Base-by-base conservation (phyloP, 37 sponge, comb jelly and placozoan species). In the Axinella damicornis region DNA sequence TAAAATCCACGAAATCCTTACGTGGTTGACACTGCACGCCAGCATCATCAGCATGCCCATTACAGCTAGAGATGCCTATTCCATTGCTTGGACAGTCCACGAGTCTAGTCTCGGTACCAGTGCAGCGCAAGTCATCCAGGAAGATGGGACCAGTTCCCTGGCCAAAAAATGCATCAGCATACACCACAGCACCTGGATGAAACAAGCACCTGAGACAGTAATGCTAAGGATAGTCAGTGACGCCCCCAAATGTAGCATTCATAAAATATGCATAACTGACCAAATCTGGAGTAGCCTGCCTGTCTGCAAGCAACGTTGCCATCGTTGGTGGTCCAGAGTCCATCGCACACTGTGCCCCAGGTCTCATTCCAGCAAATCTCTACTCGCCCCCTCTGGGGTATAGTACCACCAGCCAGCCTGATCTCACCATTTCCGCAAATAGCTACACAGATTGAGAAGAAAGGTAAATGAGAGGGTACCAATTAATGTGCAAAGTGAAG, bases 261-360 rank as follows among this genome's bases (percentile, higher is more conserved):
- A n/a, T n/a, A n/a, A n/a, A n/a, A n/a, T n/a, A n/a, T n/a, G n/a
- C n/a, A n/a, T n/a, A n/a, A n/a, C n/a, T n/a, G n/a, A 46, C 46
- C 46, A 46, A 46, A 46, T 46, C 37, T 20, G n/a, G 85, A 84
- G 85, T 56, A 84, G 33, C 85, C 85, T 5, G 76, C 69, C 35
- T 84, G 85, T 46, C 56, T 53, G 38, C 85, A 84, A 2, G 36
- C 76, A 16, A 84, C 85, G 14, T 65, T 63, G 20, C 69, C 85
- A 65, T 84, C 85, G 20, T 24, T 65, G 24, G 25, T 65, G 21
- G 59, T 41, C 85, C 85, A 84, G 21, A 37, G 41, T 19, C 31
- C 54, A 52, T 36, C 76, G 62, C 85, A 84, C 46, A 84, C 68
- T 25, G 85, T 76, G 34, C 31, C 54, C 55, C 68, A 84, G 22